Percentiles rank a stretch among this genome's conserved stretches.
Evolutionary conservation across 2,797 vertebrate genomes (phyloP).

Genomic region (Melanotaenia boesemani): DNA sequence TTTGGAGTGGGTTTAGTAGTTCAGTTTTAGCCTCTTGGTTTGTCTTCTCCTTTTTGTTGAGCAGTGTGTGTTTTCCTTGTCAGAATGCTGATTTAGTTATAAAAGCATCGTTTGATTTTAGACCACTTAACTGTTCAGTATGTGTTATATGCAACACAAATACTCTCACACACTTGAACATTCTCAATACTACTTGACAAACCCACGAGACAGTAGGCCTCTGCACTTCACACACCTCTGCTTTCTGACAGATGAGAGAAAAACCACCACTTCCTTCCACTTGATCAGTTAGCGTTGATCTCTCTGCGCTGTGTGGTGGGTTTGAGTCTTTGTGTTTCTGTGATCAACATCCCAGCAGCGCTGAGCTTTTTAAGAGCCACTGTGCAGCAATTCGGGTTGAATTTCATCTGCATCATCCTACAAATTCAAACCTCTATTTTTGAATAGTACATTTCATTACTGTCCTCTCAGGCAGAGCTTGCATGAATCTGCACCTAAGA

Average conservation of each 20-base stretch:
- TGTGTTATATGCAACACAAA: not conserved
- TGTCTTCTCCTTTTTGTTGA: too few relatives aligned
- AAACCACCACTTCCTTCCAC: conserved; percentile 25
- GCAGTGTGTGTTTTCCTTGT: too few relatives aligned
- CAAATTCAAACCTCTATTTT: not conserved
- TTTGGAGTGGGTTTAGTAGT: not conserved
- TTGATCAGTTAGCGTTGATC: not conserved
- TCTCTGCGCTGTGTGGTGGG: not conserved
- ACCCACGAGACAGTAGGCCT: not conserved
- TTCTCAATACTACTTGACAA: not conserved
- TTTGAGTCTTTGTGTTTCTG: not conserved
- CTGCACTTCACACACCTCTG: not conserved
- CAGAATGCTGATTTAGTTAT: not conserved
- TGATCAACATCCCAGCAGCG: not conserved
- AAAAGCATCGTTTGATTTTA: not conserved
- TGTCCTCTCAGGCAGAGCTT: not conserved
- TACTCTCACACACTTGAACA: not conserved
- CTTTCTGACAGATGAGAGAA: not conserved
- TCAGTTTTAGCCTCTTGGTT: not conserved
- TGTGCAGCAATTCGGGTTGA: not conserved
- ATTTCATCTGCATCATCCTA: not conserved
- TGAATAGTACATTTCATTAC: conserved; percentile 2
- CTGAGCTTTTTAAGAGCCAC: not conserved
- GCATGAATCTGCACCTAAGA: conserved; percentile 12
- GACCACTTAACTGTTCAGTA: not conserved